Evolutionary conservation across 2,797 vertebrate species (phyloP).

Genomic region (Phrynocephalus vlangalii): DNA sequence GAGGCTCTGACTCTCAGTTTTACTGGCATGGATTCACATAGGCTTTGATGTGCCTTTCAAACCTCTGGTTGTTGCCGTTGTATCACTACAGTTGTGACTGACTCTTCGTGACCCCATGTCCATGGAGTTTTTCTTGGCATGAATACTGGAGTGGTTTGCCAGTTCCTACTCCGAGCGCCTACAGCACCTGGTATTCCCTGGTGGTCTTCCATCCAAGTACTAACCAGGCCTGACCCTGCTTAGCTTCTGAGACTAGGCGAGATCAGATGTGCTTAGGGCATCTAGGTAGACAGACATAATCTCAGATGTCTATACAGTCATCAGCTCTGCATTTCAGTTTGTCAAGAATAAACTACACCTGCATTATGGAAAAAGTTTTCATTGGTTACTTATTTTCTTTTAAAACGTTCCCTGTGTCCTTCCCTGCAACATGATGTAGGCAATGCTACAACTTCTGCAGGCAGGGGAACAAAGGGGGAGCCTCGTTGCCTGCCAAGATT

Average conservation of each 20-base stretch:
- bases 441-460: neutral
- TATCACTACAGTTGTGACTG: too few relatives aligned
- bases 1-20: conserved; percentile 66
- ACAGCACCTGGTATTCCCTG: too few relatives aligned
- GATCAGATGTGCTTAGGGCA: too few relatives aligned
- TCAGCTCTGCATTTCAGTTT: conserved; percentile 60
- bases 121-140: too few relatives aligned
- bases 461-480: neutral
- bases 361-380: conserved; percentile 63
- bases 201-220: too few relatives aligned
- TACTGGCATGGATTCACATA: conserved; percentile 70
- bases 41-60: conserved; percentile 73
- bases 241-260: too few relatives aligned
- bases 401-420: conserved; percentile 58
- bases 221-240: too few relatives aligned
- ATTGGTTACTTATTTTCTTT: conserved; percentile 51
- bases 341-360: conserved; percentile 70
- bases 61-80: conserved; percentile 64
- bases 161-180: too few relatives aligned
- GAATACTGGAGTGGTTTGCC: too few relatives aligned
- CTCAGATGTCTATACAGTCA: conserved; percentile 49
- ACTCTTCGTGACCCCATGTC: too few relatives aligned
- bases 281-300: conserved; percentile 62
- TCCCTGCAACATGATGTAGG: conserved; percentile 51
- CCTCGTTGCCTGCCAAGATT: neutral